Conservation (phyloP, 2,888 invertebrate species). For the Beris chalybata region DNA sequence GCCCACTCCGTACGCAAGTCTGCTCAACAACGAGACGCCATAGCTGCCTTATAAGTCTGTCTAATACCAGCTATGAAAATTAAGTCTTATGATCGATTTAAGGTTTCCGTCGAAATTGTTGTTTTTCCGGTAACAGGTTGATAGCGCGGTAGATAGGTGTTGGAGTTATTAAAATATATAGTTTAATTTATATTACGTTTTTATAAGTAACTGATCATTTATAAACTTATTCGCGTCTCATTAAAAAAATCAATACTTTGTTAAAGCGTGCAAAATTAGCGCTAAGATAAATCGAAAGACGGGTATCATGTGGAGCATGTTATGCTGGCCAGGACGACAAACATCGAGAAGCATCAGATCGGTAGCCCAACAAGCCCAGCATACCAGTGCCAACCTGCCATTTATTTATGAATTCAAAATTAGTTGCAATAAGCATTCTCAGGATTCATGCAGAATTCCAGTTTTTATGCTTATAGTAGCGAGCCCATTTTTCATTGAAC, state of each 20-base stretch:
- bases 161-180: too few species aligned
- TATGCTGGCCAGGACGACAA: conserved; percentile 21
- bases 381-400: conserved; percentile 23
- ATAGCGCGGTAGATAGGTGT: too few species aligned
- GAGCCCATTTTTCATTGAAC: conserved; percentile 28
- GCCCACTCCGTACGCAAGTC: too few species aligned
- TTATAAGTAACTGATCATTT: too few species aligned
- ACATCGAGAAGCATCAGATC: neutral
- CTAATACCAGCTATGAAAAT: too few species aligned
- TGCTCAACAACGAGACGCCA: too few species aligned
- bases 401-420: conserved; percentile 31
- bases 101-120: too few species aligned
- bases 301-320: conserved; percentile 25
- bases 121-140: too few species aligned
- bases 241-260: conserved; percentile 23
- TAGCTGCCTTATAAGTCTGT: too few species aligned
- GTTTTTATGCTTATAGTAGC: conserved; percentile 20
- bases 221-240: neutral
- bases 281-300: conserved; percentile 25
- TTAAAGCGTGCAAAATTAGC: conserved; percentile 26
- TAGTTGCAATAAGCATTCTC: conserved; percentile 30
- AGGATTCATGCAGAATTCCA: conserved; percentile 24
- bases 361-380: conserved; percentile 10
- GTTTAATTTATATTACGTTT: too few species aligned
- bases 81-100: too few species aligned